phyloP scores from a whole-genome alignment of 2,113 vertebrate species.

The Tetrao urogallus region DNA sequence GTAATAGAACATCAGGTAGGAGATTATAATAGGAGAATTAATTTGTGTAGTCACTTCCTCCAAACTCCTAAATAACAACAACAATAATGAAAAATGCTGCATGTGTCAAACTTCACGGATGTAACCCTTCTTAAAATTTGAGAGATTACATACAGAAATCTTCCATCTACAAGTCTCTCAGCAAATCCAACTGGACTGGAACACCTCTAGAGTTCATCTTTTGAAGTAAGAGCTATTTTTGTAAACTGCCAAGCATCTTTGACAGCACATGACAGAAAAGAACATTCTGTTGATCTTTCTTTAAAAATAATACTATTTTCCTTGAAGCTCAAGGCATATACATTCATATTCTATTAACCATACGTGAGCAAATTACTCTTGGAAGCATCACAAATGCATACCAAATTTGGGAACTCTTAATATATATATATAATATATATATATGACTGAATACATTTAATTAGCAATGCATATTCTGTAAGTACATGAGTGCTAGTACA shows the following conservation, averaged over 20 bases:
- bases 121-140: not conserved
- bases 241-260: not conserved
- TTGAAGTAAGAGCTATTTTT: not conserved
- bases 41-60: not conserved
- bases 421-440: too few species aligned
- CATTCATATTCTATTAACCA: not conserved
- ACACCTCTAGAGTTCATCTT: not conserved
- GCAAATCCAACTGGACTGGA: not conserved
- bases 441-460: not conserved
- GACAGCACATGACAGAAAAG: not conserved
- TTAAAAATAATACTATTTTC: not conserved
- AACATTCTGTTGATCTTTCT: not conserved
- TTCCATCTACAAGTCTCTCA: not conserved
- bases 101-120: accelerated
- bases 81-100: not conserved
- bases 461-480: not conserved
- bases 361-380: not conserved
- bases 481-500: not conserved
- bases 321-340: not conserved
- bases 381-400: not conserved
- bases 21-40: not conserved
- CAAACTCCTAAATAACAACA: not conserved
- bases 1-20: not conserved
- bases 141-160: not conserved
- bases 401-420: not conserved